A percentile compares a stretch with the other conserved stretches of the same genome.
Conservation (phyloP, 2,888 invertebrate genomes). For the Andrena camellia region DNA sequence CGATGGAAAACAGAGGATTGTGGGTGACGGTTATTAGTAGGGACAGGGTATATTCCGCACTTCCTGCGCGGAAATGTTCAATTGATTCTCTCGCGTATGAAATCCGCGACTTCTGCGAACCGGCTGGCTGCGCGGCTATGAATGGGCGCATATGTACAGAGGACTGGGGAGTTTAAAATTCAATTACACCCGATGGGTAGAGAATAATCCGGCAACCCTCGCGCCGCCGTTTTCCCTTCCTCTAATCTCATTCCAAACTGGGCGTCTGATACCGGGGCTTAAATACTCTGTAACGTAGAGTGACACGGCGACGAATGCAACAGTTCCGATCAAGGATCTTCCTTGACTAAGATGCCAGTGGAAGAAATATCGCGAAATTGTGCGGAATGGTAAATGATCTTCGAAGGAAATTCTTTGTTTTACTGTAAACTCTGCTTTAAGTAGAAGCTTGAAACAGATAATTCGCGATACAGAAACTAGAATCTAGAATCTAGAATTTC, state of each 20-base stretch:
- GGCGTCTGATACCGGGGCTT: slow-evolving; percentile 31
- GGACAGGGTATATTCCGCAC: slow-evolving; percentile 26
- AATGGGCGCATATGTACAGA: slow-evolving; percentile 64
- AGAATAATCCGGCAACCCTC: slow-evolving; percentile 74
- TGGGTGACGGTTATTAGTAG: slow-evolving; percentile 26
- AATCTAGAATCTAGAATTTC: background rate
- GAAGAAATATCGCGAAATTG: background rate
- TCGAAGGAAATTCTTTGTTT: background rate
- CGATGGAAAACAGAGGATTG: background rate
- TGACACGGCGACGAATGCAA: background rate
- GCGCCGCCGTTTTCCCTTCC: slow-evolving; percentile 60
- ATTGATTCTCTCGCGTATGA: slow-evolving; percentile 51
- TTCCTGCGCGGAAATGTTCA: slow-evolving; percentile 44
- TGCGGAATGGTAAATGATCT: background rate
- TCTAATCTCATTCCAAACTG: slow-evolving; percentile 67
- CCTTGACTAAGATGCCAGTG: background rate
- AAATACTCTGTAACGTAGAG: slow-evolving; percentile 14
- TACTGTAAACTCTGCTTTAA: background rate
- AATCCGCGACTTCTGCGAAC: slow-evolving; percentile 46
- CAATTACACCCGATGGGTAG: slow-evolving; percentile 75
- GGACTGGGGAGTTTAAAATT: slow-evolving; percentile 77
- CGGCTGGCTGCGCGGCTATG: slow-evolving; percentile 17
- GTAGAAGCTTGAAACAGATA: background rate
- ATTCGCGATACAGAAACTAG: background rate
- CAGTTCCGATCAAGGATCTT: background rate